These are phyloP conservation scores for Drosophila sordidapex DNA, from an alignment of 2,888 invertebrate genomes.

Conservation along the genomic window DNA sequence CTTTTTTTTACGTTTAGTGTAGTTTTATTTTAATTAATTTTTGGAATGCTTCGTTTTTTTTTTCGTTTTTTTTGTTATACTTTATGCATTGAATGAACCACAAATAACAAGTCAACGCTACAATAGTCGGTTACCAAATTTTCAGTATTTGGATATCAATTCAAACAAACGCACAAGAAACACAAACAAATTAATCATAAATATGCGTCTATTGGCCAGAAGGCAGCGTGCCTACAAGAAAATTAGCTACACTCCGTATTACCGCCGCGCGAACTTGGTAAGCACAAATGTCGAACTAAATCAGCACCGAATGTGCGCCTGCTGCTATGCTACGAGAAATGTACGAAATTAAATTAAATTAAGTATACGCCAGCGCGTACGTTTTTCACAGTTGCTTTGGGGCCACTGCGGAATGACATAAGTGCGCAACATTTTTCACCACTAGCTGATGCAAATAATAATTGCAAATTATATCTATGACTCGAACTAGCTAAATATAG, in stretches of 20 bases:
- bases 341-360: constrained; percentile 71
- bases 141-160: constrained; percentile 26
- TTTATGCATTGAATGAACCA: constrained; percentile 65
- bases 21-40: constrained; percentile 41
- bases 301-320: constrained; percentile 49
- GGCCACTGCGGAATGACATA: constrained; percentile 63
- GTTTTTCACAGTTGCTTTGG: constrained; percentile 30
- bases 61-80: not conserved
- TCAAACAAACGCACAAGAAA: constrained; percentile 53
- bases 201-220: constrained; percentile 44
- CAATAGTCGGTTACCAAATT: constrained; percentile 48
- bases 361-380: constrained; percentile 66
- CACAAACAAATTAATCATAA: constrained; percentile 43
- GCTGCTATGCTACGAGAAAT: constrained; percentile 56
- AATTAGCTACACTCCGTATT: constrained; percentile 11
- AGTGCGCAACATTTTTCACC: constrained; percentile 39
- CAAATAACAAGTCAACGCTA: constrained; percentile 70
- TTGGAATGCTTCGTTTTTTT: constrained; percentile 14
- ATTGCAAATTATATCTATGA: not conserved
- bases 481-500: not conserved
- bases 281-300: constrained; percentile 71
- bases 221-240: constrained; percentile 40
- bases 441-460: constrained; percentile 8
- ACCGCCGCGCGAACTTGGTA: constrained; percentile 62
- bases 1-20: constrained; percentile 33